Base-by-base conservation (phyloP, 2,888 invertebrate species). In the Orchesellides sinensis region DNA sequence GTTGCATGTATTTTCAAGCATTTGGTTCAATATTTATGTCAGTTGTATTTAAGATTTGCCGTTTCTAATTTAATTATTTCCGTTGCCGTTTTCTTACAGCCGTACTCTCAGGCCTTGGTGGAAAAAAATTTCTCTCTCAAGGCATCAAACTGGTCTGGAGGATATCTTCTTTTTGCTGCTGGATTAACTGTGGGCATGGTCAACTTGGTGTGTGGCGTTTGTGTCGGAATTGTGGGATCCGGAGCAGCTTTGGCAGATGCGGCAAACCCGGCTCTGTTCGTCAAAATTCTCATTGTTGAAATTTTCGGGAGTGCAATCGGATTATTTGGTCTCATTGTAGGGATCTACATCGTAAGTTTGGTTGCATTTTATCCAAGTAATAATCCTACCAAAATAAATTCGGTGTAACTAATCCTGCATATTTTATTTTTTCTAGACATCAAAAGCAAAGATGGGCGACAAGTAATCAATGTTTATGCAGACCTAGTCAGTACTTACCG, bases 291-390 rank as follows among this genome's bases (percentile, higher is more conserved):
- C 54, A 98, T 99, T 90, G 96, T 99, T 59, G 99, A 99, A 92
- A 99, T 99, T 91, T 99, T 99, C 90, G 99, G 98, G 81, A 98
- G 97, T 89, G 99, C 99, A 89, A 99, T 99, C 90, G 99, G 99
- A 89, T 93, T 99, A 23, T 99, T 99, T 91, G 99, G 99, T 74
- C 93, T 99, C 77, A 99, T 99, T 91, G 98, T 99, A 86, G 98
- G 98, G 88, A 98, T 99, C 90, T 96, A 96, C 90, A 95, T 97
- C 95, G 93, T 93, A 89, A 90, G 90, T 88, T n/a, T 8, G 73
- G n/a, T n/a, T n/a, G n/a, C n/a, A n/a, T n/a, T n/a, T n/a, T n/a
- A n/a, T n/a, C n/a, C n/a, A 23, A 14, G 23, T 5, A 40, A 23
- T 32, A 32, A 32, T 32, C 32, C n/a, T 6, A 32, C 29, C 52